Percentiles rank a stretch among this genome's conserved stretches.
phyloP scores from a whole-genome alignment of 2,113 vertebrate genomes.

The Brachypteracias leptosomus region DNA sequence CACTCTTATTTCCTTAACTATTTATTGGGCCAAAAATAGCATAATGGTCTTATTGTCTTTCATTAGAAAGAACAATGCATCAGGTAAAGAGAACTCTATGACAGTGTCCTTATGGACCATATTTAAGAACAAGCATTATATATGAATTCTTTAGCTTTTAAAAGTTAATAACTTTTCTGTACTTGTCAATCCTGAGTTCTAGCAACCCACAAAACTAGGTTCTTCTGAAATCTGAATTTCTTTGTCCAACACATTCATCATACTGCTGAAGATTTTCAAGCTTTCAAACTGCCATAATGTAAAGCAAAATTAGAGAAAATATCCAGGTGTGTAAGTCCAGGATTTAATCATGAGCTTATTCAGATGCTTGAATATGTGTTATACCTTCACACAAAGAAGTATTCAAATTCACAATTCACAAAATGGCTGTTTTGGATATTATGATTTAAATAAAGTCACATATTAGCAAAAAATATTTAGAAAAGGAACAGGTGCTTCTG shows the following conservation, averaged over 20 bases:
- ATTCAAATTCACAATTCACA: background rate
- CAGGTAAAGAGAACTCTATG: background rate
- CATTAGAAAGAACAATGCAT: background rate
- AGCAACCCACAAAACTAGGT: background rate
- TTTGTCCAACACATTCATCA: background rate
- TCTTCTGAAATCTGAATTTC: background rate
- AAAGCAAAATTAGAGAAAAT: background rate
- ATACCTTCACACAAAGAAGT: background rate
- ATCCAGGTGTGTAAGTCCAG: background rate
- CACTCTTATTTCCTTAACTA: background rate
- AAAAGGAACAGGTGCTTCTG: background rate
- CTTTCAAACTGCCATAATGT: background rate
- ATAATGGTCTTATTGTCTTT: background rate
- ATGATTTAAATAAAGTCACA: background rate
- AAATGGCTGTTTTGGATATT: background rate
- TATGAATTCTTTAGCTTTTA: background rate
- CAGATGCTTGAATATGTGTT: background rate
- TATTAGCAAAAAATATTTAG: background rate
- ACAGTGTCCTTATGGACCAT: background rate
- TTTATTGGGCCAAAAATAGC: background rate
- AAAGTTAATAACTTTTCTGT: background rate
- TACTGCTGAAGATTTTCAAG: background rate
- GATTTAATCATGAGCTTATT: background rate
- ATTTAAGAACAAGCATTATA: background rate
- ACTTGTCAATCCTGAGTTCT: background rate